Evolutionary conservation across 2,888 invertebrate genomes (phyloP).

Genomic region (Caenorhabditis drosophilae): DNA sequence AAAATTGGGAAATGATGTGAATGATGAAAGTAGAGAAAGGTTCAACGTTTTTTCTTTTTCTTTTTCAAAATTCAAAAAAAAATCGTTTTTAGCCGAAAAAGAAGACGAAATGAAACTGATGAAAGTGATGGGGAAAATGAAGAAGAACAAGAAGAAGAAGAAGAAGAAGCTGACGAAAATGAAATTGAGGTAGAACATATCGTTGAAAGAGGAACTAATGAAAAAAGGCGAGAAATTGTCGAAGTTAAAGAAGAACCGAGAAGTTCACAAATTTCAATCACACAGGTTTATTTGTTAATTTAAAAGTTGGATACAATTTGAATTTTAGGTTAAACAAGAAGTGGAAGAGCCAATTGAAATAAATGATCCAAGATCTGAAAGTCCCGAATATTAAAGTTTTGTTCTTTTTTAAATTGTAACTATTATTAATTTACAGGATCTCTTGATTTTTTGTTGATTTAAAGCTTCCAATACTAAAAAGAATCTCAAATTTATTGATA

Average conservation of each 20-base stretch:
- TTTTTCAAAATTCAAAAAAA: not conserved
- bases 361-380: too few relatives aligned
- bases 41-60: not conserved
- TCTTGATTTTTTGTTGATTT: too few relatives aligned
- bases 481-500: too few relatives aligned
- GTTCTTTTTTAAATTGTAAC: too few relatives aligned
- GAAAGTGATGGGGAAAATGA: slow-evolving; percentile 3
- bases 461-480: too few relatives aligned
- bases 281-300: too few relatives aligned
- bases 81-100: slow-evolving; percentile 4
- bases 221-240: not conserved
- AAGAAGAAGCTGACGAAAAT: slow-evolving; percentile 1
- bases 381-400: too few relatives aligned
- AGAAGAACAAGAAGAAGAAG: not conserved
- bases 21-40: slow-evolving; percentile 10
- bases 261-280: too few relatives aligned
- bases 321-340: not conserved
- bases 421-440: too few relatives aligned
- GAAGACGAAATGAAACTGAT: slow-evolving; percentile 4
- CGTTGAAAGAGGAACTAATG: not conserved
- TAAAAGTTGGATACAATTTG: not conserved
- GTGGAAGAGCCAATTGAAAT: too few relatives aligned
- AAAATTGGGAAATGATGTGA: slow-evolving; percentile 17
- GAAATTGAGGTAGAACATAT: not conserved
- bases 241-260: too few relatives aligned